Base-by-base conservation (phyloP, 2,797 vertebrate species). In the Sebastes vulpes region DNA sequence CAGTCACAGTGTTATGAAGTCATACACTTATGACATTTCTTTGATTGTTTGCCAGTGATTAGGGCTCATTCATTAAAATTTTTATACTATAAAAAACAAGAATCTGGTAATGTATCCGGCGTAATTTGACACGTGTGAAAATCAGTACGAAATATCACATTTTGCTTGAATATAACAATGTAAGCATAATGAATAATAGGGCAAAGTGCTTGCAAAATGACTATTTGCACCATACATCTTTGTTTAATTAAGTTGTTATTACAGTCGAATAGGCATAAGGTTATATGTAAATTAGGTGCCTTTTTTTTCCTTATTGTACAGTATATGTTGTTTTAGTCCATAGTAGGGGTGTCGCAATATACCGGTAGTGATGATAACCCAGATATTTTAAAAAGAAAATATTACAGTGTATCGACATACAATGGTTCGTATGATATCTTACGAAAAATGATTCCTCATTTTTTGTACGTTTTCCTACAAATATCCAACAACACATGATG, bases 1-100 rank as follows among this genome's bases (percentile, higher is more conserved):
- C 96, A 95, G 86, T 79, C 89, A 89, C 10, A 59, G 90, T 66
- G 80, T 69, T 72, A 31, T 23, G n/a, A 77, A 88, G 86, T 69
- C 80, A 64, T 16, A 80, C 63, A 72, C 63, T 67, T 79, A 6
- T 78, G 29, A 6, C 26, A 42, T 64, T 76, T 61, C 14, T 11
- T 28, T 56, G 18, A n/a, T 54, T 61, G 32, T 52, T 4, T 31
- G 10, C 16, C 18, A 52, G 16, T 23, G 6, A 58, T 20, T 5
- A 20, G n/a, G 6, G 6, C 48, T 73, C 20, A 63, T 25, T 58
- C 11, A 2, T 28, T 52, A 1, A 1, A 32, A 23, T 9, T 69
- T 56, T 18, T 3, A 46, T 7, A 16, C 16, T 16, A 7, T 18
- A 46, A 46, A 18, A 46, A 29, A 32, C 20, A 31, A 38, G 21